Base-by-base conservation (phyloP, 2,888 invertebrate species). In the Diaphora mendica region DNA sequence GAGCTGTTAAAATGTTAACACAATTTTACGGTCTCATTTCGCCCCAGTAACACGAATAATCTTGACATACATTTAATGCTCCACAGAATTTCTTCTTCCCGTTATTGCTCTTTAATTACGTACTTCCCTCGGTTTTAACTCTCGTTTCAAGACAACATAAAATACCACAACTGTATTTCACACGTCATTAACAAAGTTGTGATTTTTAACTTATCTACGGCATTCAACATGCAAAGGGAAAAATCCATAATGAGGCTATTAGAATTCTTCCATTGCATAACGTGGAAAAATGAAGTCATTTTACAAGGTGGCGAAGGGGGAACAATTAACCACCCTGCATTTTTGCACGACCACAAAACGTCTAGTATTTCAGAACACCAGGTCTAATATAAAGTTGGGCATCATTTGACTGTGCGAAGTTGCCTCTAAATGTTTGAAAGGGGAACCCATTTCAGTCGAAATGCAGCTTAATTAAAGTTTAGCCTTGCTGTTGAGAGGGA, bases 381-480 rank as follows among this genome's bases (percentile, higher is more conserved):
- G 72, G 74, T 78, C 72, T 78, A 79, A 79, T 76, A 84, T 84
- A 85, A 85, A 86, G 85, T 85, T 83, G 83, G 86, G 82, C 86
- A 89, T 87, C 87, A 88, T 89, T 90, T 87, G 86, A 85, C 87
- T 86, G 79, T 86, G 79, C 82, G 80, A 86, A 89, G 86, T 88
- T 85, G 84, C 86, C 86, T 88, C 87, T 90, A 89, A 92, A 93
- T 91, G 90, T 92, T 92, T 91, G 91, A 92, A 92, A 92, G 90
- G 90, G 88, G 88, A 90, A 88, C 89, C 91, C 90, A 91, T 92
- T 93, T 90, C 88, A 88, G 89, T 88, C 87, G 90, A 93, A 93
- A 92, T 92, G 92, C 91, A 93, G 92, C 93, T 92, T 93, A 93
- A 94, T 94, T 93, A 93, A 93, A 93, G 91, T 93, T 94, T 91